Base-by-base conservation (phyloP, 2,113 vertebrate species). In the Tupaia chinensis region DNA sequence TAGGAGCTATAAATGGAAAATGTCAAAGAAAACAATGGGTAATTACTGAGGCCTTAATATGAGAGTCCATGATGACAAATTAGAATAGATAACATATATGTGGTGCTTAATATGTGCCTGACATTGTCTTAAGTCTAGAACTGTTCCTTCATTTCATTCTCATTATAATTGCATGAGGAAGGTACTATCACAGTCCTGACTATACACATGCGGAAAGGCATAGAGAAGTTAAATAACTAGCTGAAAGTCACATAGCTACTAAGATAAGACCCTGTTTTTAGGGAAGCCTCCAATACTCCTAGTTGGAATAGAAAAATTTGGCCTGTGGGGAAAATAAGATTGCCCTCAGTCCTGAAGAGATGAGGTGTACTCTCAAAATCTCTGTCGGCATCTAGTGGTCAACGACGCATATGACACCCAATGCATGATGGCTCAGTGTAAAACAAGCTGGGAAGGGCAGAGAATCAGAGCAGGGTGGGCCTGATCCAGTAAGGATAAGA, bases 351-450 rank as follows among this genome's bases (percentile, higher is more conserved):
- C n/a, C 53, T 34, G 7, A n/a, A 20, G 34, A 29, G 9, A 29
- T 34, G 11, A 69, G 12, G 4, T 0, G 2, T 58, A 63, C 29
- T 32, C 15, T 27, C 44, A 5, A 9, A 56, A 53, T 89, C 84
- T 95, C 66, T 91, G 65, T 78, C 22, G 29, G 0, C 95, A 73
- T 82, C 91, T 94, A 63, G 76, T 19, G 85, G 95, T 77, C 63
- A 5, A 3, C 1, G 0, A 2, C 3, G 3, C 4, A 2, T 10
- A 92, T 66, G 70, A 87, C 91, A 73, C 17, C 4, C 58, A 15
- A 19, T 0, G 29, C 65, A 8, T 16, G 63, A 1, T 12, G 1
- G 13, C 25, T 6, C 0, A 9, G 23, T 13, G 65, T 20, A 34
- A 65, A n/a, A 44, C 34, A 73, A 63, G 20, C 29, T 58, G 34